Conservation (phyloP, 2,888 invertebrate species). For the Branchellion lobata region DNA sequence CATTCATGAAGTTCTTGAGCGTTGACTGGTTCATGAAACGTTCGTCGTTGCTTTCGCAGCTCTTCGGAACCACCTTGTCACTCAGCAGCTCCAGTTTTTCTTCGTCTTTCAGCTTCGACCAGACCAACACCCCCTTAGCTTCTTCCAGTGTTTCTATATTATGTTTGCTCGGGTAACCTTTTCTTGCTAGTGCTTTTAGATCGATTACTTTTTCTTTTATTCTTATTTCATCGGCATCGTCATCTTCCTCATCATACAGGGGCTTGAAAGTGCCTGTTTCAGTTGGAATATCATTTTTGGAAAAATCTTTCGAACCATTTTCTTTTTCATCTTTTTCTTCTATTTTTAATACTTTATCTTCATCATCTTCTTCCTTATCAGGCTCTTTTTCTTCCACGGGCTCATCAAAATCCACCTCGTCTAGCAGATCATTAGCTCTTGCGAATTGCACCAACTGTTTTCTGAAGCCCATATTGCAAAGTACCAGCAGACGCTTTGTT, state of each 20-base stretch:
- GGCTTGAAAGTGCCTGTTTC: no score
- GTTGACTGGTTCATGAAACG: neutral
- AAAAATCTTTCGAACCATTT: no score
- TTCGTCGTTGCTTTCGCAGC: neutral
- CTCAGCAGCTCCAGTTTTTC: neutral
- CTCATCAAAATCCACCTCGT: conserved; percentile 27
- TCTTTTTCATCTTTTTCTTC: neutral
- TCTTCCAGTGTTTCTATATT: neutral
- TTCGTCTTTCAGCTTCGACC: conserved; percentile 6
- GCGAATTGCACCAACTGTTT: conserved; percentile 51
- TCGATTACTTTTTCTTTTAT: conserved; percentile 4
- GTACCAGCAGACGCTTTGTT: conserved; percentile 47
- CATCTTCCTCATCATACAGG: neutral
- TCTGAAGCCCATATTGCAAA: conserved; percentile 52
- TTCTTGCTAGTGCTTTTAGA: neutral
- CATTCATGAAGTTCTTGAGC: conserved; percentile 13
- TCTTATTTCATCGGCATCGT: conserved; percentile 8
- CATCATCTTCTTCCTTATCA: neutral
- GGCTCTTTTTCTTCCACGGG: neutral
- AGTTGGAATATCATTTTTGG: no score
- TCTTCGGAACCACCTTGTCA: neutral
- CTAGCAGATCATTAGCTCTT: conserved; percentile 48
- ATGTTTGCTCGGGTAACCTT: neutral
- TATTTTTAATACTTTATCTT: no score
- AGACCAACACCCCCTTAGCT: neutral